These are phyloP conservation scores for Antitype chi DNA, from an alignment of 2,888 invertebrate genomes.

Conservation along the genomic window DNA sequence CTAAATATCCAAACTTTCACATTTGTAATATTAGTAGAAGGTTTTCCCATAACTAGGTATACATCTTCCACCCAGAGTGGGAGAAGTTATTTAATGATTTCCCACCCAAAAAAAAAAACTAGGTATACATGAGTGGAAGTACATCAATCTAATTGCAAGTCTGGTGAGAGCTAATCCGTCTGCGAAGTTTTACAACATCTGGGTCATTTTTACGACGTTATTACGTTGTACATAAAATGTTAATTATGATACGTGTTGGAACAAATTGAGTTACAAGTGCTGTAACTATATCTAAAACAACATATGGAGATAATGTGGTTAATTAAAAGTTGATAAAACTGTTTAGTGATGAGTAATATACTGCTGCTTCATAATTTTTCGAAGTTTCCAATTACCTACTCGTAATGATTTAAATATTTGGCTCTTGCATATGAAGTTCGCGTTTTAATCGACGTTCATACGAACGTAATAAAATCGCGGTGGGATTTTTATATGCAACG, in stretches of 20 bases:
- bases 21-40: no score
- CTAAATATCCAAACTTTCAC: no score
- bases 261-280: constrained; percentile 18
- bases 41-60: no score
- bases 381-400: not conserved
- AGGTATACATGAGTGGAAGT: not conserved
- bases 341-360: not conserved
- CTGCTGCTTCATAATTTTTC: not conserved
- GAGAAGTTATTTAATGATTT: no score
- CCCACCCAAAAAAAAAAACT: no score
- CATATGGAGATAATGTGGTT: not conserved
- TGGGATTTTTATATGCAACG: no score
- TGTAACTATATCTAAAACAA: not conserved
- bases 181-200: constrained; percentile 46
- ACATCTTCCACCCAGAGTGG: no score
- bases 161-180: constrained; percentile 29
- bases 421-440: no score
- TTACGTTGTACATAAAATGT: constrained; percentile 38
- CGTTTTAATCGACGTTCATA: no score
- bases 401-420: not conserved
- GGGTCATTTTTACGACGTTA: constrained; percentile 47
- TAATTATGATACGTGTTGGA: constrained; percentile 3
- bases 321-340: constrained; percentile 14
- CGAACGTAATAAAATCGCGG: no score
- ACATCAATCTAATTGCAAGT: constrained; percentile 33